A percentile compares a stretch with the other conserved stretches of the same genome.
phyloP scores from a whole-genome alignment of 2,888 invertebrate species.

The Napeogenes sylphis region DNA sequence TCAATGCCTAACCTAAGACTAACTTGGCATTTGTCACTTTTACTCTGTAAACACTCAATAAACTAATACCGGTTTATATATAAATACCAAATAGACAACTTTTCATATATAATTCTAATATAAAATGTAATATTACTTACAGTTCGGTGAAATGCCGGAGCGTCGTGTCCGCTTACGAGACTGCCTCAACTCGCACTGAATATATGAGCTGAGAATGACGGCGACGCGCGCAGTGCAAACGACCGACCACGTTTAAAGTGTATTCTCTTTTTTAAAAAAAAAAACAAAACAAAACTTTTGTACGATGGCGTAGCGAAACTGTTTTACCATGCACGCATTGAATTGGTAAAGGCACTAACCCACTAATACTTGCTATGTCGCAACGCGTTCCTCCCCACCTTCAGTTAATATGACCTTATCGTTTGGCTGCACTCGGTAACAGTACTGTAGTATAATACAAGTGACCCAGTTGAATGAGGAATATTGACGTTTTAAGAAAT shows the following conservation, averaged over 20 bases:
- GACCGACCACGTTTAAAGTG: constrained; percentile 39
- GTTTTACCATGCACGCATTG: constrained; percentile 38
- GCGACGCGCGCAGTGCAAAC: constrained; percentile 51
- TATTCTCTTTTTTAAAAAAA: constrained; percentile 51
- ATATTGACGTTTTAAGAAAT: constrained; percentile 9
- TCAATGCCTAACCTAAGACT: constrained; percentile 57
- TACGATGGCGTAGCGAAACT: constrained; percentile 28
- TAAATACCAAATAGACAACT: constrained; percentile 27
- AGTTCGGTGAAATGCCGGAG: constrained; percentile 39
- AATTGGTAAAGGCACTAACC: constrained; percentile 26
- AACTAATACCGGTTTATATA: constrained; percentile 16
- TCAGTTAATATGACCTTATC: constrained; percentile 64
- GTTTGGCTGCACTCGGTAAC: constrained; percentile 65
- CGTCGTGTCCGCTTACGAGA: constrained; percentile 52
- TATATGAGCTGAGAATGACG: constrained; percentile 30
- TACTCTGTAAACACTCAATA: constrained; percentile 19
- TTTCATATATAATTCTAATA: constrained; percentile 47
- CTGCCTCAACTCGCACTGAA: constrained; percentile 59
- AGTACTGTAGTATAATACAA: constrained; percentile 40
- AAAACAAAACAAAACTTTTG: constrained; percentile 30
- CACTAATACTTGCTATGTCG: constrained; percentile 40
- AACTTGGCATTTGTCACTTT: constrained; percentile 15
- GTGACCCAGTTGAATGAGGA: constrained; percentile 13
- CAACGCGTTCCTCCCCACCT: constrained; percentile 60
- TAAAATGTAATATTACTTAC: constrained; percentile 49